Evolutionary conservation across 2,113 vertebrate species (phyloP).

Genomic region (Calonectris borealis): DNA sequence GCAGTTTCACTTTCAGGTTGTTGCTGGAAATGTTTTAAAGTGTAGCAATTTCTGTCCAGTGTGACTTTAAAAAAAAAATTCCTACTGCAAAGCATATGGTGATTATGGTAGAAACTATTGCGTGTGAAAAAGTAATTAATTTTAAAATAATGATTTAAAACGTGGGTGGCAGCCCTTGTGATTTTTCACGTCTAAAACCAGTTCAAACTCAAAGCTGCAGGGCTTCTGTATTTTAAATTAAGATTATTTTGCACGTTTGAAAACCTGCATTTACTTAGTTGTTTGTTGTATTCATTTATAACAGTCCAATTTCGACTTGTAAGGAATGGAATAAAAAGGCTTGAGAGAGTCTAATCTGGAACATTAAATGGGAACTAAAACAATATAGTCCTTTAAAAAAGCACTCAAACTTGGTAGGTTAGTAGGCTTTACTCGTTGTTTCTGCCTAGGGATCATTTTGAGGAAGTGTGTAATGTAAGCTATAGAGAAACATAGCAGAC

Average conservation of each 20-base stretch:
- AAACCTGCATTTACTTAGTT: neutral
- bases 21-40: neutral
- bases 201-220: neutral
- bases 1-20: slow-evolving; percentile 23
- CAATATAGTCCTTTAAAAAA: neutral
- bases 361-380: neutral
- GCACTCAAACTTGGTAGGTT: neutral
- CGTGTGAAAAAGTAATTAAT: neutral
- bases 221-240: neutral
- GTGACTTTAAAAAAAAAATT: neutral
- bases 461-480: neutral
- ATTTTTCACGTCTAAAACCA: neutral
- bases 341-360: neutral
- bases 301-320: neutral
- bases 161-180: neutral
- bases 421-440: neutral
- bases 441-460: neutral
- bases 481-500: neutral
- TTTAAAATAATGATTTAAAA: neutral
- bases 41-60: neutral
- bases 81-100: neutral
- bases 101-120: neutral
- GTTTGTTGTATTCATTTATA: neutral
- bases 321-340: neutral
- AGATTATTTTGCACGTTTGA: neutral